Evolutionary conservation across 2,888 invertebrate species (phyloP).

Genomic region (Plemyria rubiginata): DNA sequence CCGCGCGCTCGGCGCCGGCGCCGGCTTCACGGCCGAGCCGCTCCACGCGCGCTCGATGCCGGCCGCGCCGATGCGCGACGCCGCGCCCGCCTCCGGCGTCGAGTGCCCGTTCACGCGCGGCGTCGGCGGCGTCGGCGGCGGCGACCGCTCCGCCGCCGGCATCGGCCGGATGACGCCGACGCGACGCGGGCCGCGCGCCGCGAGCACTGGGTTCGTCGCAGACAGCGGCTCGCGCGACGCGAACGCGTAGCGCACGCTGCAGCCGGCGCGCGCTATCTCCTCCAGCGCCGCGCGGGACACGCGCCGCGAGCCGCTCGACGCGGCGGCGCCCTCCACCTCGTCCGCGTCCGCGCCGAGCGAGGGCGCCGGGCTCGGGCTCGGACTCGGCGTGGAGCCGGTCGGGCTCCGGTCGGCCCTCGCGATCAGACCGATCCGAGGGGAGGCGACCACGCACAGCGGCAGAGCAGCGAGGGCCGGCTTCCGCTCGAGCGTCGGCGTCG

Average conservation of each 20-base stretch:
- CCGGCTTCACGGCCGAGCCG: slow-evolving; percentile 52
- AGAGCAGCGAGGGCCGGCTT: slow-evolving; percentile 31
- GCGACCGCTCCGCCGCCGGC: slow-evolving; percentile 57
- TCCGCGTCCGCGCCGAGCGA: slow-evolving; percentile 44
- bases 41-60: slow-evolving; percentile 71
- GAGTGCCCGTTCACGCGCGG: slow-evolving; percentile 61
- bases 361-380: slow-evolving; percentile 40
- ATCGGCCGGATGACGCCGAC: slow-evolving; percentile 85
- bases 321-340: slow-evolving; percentile 53
- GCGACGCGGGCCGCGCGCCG: slow-evolving; percentile 71
- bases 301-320: slow-evolving; percentile 57
- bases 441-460: slow-evolving; percentile 59
- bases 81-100: slow-evolving; percentile 66
- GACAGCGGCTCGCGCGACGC: slow-evolving; percentile 54
- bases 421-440: slow-evolving; percentile 63
- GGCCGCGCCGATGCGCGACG: slow-evolving; percentile 63
- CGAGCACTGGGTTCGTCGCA: slow-evolving; percentile 70
- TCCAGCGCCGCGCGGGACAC: slow-evolving; percentile 87
- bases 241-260: slow-evolving; percentile 87
- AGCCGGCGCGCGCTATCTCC: slow-evolving; percentile 88
- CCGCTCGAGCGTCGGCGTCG: slow-evolving; percentile 1
- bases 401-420: slow-evolving; percentile 8
- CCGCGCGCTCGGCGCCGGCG: slow-evolving; percentile 39
- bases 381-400: slow-evolving; percentile 45
- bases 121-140: slow-evolving; percentile 42